A percentile compares a stretch with the other conserved stretches of the same genome.
phyloP scores from a whole-genome alignment of 1,140 invertebrate species.

The Drosophila quadrilineata region DNA sequence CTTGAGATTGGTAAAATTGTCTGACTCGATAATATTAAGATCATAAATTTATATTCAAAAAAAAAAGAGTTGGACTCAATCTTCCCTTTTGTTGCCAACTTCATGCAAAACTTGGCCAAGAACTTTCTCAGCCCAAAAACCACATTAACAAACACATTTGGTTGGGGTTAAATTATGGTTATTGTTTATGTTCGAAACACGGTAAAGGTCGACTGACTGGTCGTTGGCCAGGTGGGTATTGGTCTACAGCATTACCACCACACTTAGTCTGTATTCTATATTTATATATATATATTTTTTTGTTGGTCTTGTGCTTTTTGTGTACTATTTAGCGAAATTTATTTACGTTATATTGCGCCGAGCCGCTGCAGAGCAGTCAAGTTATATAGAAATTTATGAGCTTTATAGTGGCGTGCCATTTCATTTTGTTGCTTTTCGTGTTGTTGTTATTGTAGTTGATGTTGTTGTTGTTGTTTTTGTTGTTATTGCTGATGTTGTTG shows the following conservation, averaged over 20 bases:
- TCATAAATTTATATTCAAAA: conserved; percentile 33
- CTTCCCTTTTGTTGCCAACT: not conserved
- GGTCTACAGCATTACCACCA: too few species aligned
- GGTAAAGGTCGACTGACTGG: conserved; percentile 52
- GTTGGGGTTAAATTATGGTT: conserved; percentile 70
- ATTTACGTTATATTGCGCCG: conserved; percentile 68
- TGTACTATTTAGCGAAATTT: conserved; percentile 59
- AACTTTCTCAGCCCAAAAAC: conserved; percentile 39
- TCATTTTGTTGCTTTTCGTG: conserved; percentile 49
- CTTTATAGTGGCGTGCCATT: conserved; percentile 76
- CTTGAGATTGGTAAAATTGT: too few species aligned
- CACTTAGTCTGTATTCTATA: conserved; percentile 40
- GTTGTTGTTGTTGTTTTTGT: not conserved
- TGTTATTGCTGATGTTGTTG: conserved; percentile 6
- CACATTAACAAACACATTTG: conserved; percentile 58
- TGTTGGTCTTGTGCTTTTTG: conserved; percentile 8
- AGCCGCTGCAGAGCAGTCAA: conserved; percentile 50
- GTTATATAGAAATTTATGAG: conserved; percentile 79
- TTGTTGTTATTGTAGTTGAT: too few species aligned
- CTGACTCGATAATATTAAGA: too few species aligned
- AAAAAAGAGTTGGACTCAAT: not conserved
- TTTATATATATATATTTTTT: conserved; percentile 26
- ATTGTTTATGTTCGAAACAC: conserved; percentile 74
- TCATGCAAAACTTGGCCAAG: conserved; percentile 35
- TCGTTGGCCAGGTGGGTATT: too few species aligned